Percentiles rank a stretch among this genome's conserved stretches.
Evolutionary conservation across 1,140 invertebrate species (phyloP).

Genomic region (Drosophila nannoptera): DNA sequence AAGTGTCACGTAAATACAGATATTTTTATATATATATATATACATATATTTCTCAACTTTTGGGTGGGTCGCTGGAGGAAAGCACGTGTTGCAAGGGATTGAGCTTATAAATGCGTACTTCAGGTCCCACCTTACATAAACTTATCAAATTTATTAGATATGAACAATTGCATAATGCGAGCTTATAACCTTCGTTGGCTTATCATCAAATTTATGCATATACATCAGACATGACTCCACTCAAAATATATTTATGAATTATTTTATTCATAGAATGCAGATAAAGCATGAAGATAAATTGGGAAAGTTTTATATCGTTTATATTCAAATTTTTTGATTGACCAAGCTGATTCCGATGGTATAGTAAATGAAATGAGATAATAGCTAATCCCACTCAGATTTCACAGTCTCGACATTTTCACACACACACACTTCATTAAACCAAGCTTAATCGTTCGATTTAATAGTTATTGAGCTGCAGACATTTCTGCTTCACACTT

Average conservation of each 20-base stretch:
- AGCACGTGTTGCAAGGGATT: not conserved
- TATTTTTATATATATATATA: not conserved
- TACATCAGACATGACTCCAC: not conserved
- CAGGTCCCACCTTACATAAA: not conserved
- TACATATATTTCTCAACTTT: conserved; percentile 4
- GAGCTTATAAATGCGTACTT: not conserved
- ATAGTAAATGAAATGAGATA: no score
- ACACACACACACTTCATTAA: not conserved
- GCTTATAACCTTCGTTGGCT: not conserved
- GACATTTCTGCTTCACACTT: not conserved
- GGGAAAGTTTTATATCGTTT: not conserved
- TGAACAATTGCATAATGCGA: conserved; percentile 1
- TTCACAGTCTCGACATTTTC: not conserved
- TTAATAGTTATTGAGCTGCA: no score
- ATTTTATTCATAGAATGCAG: conserved; percentile 3
- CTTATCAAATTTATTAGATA: conserved; percentile 15
- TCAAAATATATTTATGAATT: not conserved
- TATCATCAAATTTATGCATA: conserved; percentile 1
- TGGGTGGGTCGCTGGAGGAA: conserved; percentile 23
- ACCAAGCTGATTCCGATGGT: no score
- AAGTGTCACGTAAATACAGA: conserved; percentile 33
- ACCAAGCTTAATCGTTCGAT: not conserved
- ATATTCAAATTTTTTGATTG: not conserved
- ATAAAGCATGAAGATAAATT: not conserved
- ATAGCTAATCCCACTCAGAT: no score